Conservation (phyloP, 2,888 invertebrate species). For the Glyphotaelius pellucidus region DNA sequence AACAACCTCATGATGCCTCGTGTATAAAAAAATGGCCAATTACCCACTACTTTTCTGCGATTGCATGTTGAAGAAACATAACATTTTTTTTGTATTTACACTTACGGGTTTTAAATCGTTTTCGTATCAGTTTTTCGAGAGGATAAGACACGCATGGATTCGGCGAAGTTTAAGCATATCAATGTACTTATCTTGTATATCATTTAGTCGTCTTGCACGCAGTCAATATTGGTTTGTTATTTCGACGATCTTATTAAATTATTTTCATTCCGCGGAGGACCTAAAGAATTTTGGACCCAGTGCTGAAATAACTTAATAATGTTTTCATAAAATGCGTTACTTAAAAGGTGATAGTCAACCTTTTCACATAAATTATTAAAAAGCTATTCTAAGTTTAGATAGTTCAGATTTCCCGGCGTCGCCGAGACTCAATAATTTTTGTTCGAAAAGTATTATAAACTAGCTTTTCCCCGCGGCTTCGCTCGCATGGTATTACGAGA, state of each 20-base stretch:
- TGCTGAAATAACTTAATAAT: no score
- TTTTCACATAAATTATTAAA: no score
- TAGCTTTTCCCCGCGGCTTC: no score
- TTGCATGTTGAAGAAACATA: neutral
- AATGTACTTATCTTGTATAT: neutral
- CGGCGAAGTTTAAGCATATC: neutral
- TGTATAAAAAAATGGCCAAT: neutral
- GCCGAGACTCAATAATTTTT: no score
- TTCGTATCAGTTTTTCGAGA: neutral
- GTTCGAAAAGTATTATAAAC: no score
- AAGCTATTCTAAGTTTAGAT: no score
- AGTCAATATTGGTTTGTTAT: neutral
- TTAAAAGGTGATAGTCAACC: no score
- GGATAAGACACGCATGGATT: conserved; percentile 12
- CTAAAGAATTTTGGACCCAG: no score
- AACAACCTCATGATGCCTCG: no score
- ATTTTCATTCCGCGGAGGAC: neutral
- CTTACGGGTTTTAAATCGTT: conserved; percentile 24
- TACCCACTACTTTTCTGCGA: neutral
- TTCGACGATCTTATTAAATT: neutral
- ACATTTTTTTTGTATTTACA: neutral
- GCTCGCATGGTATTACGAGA: no score
- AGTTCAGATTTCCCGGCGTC: no score
- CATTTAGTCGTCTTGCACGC: neutral
- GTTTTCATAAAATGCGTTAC: no score